A percentile compares a stretch with the other conserved stretches of the same genome.
These are phyloP conservation scores for Pipistrellus nathusii DNA, from an alignment of 2,797 vertebrate genomes.

Conservation along the genomic window DNA sequence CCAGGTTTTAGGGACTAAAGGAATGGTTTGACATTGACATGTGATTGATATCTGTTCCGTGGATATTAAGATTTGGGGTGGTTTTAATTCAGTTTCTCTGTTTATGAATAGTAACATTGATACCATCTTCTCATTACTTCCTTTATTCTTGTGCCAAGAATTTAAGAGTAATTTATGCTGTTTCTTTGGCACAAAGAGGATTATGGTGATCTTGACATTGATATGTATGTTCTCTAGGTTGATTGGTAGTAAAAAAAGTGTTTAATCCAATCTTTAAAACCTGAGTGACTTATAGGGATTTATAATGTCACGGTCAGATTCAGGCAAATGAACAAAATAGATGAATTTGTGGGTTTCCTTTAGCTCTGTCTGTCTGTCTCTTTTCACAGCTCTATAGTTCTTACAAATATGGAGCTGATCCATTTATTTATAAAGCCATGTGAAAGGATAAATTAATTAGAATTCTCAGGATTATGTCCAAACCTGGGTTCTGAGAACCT, in stretches of 20 bases:
- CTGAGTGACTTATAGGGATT: not conserved
- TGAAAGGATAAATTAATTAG: conserved; percentile 22
- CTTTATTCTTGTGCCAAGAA: not conserved
- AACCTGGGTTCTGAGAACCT: not conserved
- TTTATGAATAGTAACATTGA: not conserved
- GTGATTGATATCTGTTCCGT: not conserved
- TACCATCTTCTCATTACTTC: not conserved
- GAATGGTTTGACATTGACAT: not conserved
- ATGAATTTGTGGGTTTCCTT: not conserved
- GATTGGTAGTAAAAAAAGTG: conserved; percentile 20
- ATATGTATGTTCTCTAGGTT: not conserved
- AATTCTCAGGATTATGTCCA: not conserved
- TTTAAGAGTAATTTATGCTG: conserved; percentile 42
- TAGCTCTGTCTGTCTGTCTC: not conserved
- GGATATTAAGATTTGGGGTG: not conserved
- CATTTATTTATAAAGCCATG: not conserved
- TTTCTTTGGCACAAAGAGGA: not conserved
- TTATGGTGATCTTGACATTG: conserved; percentile 19
- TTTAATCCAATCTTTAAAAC: not conserved
- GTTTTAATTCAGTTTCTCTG: conserved; percentile 34
- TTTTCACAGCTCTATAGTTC: not conserved
- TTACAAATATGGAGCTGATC: not conserved
- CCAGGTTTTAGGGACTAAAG: not conserved
- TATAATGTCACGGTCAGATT: not conserved
- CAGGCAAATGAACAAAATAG: conserved; percentile 29